These are phyloP conservation scores for Imbricaverruca yamaguchii DNA, from an alignment of 2,888 invertebrate species.

Conservation along the genomic window DNA sequence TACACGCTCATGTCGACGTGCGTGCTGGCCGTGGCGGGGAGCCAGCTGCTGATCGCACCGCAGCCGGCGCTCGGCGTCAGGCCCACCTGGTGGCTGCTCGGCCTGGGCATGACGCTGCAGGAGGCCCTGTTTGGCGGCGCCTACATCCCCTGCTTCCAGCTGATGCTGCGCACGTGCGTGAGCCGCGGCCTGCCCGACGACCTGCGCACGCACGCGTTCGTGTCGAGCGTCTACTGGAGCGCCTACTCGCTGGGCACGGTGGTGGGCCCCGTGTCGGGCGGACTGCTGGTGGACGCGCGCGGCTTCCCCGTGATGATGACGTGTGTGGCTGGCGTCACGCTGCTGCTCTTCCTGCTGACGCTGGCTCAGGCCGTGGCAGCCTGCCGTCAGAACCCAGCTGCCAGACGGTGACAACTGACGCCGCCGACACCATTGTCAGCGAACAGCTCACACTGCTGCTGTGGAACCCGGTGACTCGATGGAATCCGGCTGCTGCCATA, in stretches of 20 bases:
- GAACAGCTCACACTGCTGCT: no score
- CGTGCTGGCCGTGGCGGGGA: background rate
- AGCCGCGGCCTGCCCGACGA: background rate
- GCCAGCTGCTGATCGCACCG: background rate
- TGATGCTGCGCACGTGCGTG: background rate
- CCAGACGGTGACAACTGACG: no score
- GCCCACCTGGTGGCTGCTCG: constrained; percentile 9
- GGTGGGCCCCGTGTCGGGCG: constrained; percentile 3
- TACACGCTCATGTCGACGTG: background rate
- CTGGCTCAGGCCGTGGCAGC: background rate
- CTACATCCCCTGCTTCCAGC: constrained; percentile 15
- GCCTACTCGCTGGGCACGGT: constrained; percentile 14
- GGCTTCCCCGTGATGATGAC: constrained; percentile 22
- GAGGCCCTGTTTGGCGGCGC: constrained; percentile 6
- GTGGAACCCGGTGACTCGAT: no score
- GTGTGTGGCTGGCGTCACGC: background rate
- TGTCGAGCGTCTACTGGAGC: constrained; percentile 8
- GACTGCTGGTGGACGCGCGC: background rate
- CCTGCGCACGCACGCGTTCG: constrained; percentile 16
- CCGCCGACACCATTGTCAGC: no score
- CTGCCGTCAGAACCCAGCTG: no score
- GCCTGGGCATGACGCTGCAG: constrained; percentile 2
- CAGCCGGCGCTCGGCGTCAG: background rate
- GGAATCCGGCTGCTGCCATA: no score
- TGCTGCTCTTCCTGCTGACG: background rate